Evolutionary conservation across 2,113 vertebrate species (phyloP), one percentile per base, ranked within the genome.

Genomic region (Rhea americana): DNA sequence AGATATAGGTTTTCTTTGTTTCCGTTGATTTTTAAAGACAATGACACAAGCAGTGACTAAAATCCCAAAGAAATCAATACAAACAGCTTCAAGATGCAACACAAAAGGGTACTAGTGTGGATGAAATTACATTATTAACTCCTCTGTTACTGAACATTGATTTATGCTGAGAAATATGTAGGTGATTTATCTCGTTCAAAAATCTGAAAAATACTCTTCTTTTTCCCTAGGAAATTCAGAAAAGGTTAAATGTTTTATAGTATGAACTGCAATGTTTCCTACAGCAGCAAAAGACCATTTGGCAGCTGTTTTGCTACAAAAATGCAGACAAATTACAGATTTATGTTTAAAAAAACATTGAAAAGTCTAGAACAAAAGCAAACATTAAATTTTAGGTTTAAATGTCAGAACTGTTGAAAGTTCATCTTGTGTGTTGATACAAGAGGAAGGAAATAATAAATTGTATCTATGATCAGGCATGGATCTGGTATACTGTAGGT

Each of bases 401-500:
- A 93, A 87, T 75, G 9, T 43, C 25, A 4, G 30, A 89, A 85
- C 17, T 74, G n/a, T 37, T 90, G 39, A 56, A 93, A 92, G 30
- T 81, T 89, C 32, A 39, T 82, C 35, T 25, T 39, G 24, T 89
- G 37, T 51, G 15, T 47, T 84, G 43, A 71, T 85, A 55, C 19
- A 59, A 53, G 45, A 84, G 39, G 35, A 87, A 93, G 85, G 82
- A 96, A 96, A 84, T 25, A 78, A 90, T 93, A 93, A 94, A 93
- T 91, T 84, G 43, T 70, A 4, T 21, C 37, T 43, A 61, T 16
- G 20, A n/a, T 30, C 48, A 70, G 37, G 18, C 77, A 73, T 6
- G 13, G 43, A 68, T n/a, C 26, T 45, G 37, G 35, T 18, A 61
- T 51, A 51, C 9, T 48, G 41, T 9, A 67, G 68, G 24, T 72